Evolutionary conservation across 2,113 vertebrate genomes (phyloP).

Genomic region (Bombycilla garrulus): DNA sequence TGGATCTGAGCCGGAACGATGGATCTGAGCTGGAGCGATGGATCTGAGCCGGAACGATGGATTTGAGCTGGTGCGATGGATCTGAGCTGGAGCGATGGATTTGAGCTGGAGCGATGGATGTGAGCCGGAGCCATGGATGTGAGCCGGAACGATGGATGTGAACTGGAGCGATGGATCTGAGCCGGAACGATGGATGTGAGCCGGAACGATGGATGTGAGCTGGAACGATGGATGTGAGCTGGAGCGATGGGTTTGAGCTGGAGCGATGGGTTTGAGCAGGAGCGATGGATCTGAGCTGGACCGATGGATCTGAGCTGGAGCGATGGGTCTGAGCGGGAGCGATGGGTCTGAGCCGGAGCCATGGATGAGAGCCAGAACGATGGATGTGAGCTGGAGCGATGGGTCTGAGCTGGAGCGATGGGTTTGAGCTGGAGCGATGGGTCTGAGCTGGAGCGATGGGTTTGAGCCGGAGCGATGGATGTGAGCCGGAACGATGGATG

Average conservation of each 20-base stretch:
- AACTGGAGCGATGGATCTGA: rapidly evolving
- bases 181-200: background rate
- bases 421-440: background rate
- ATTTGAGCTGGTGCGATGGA: background rate
- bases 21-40: background rate
- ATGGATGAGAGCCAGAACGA: no score
- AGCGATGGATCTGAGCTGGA: background rate
- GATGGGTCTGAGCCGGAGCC: background rate
- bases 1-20: background rate
- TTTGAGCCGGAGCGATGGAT: background rate
- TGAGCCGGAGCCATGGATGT: background rate
- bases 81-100: background rate
- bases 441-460: rapidly evolving
- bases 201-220: background rate
- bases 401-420: background rate
- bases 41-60: no score
- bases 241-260: background rate
- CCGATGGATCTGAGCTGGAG: background rate
- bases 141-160: background rate
- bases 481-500: rapidly evolving
- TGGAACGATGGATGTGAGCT: background rate
- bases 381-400: rapidly evolving
- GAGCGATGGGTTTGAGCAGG: rapidly evolving
- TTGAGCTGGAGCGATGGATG: rapidly evolving
- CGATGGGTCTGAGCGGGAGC: rapidly evolving